A percentile compares a stretch with the other conserved stretches of the same genome.
Conservation (phyloP, 2,888 invertebrate genomes). For the Dasypolia templi region DNA sequence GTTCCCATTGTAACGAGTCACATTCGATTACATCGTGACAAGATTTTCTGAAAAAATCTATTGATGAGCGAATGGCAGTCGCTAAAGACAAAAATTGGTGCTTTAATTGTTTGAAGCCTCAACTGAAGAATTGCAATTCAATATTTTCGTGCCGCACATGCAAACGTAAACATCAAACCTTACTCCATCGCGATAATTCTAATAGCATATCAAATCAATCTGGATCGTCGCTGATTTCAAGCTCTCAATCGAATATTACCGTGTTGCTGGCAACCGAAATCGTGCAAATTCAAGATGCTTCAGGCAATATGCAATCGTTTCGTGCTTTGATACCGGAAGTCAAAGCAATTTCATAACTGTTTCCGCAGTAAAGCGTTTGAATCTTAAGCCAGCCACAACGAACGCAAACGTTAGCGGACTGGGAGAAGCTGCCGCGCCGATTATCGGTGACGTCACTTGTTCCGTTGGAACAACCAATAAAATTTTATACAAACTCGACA, state of each 20-base stretch:
- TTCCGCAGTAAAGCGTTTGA: no score
- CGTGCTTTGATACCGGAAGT: neutral
- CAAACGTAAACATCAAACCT: no score
- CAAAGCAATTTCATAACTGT: neutral
- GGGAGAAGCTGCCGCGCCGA: neutral
- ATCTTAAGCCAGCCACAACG: neutral
- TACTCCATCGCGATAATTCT: no score
- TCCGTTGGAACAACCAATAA: neutral
- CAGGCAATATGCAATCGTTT: neutral
- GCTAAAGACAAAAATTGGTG: neutral
- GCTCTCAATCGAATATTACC: no score
- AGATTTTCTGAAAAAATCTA: neutral
- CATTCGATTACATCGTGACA: neutral
- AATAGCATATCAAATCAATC: neutral
- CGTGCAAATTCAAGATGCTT: no score
- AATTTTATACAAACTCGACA: no score
- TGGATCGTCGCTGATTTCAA: no score
- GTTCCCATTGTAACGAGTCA: neutral
- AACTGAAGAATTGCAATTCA: neutral
- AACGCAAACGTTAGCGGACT: neutral
- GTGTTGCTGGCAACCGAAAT: no score
- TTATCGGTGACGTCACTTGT: conserved; percentile 6
- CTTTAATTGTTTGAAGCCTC: neutral
- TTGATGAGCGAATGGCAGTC: neutral
- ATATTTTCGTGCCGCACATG: neutral